Conservation (phyloP, 2,888 invertebrate genomes). For the Aspidapion aeneum region DNA sequence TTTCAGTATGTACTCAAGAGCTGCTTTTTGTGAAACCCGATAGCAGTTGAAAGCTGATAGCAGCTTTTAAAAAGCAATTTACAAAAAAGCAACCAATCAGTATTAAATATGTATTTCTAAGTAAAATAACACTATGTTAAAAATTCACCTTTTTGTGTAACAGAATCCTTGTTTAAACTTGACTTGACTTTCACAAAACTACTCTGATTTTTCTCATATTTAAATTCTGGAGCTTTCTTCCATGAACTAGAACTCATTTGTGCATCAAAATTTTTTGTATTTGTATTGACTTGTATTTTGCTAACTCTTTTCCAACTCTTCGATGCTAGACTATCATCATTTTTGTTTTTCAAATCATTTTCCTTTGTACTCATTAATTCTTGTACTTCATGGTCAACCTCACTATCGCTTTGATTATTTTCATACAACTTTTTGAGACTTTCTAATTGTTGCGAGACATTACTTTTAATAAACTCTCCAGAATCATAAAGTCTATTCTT, state of each 20-base stretch:
- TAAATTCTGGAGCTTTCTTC: constrained; percentile 12
- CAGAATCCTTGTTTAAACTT: constrained; percentile 31
- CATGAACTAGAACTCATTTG: not conserved
- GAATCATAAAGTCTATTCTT: not conserved
- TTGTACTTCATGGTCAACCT: constrained; percentile 60
- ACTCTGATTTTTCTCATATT: constrained; percentile 9
- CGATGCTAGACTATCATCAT: constrained; percentile 44
- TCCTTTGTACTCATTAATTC: constrained; percentile 49
- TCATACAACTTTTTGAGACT: constrained; percentile 47
- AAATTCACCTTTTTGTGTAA: constrained; percentile 39
- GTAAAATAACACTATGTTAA: constrained; percentile 43
- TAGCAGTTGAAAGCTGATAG: too few species aligned
- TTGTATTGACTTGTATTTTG: constrained; percentile 7
- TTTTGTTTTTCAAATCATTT: constrained; percentile 36
- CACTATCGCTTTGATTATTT: constrained; percentile 51
- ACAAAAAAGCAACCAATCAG: too few species aligned
- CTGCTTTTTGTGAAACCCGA: too few species aligned
- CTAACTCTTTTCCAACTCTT: constrained; percentile 50
- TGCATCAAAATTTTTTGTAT: not conserved
- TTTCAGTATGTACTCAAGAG: too few species aligned
- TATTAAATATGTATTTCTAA: not conserved
- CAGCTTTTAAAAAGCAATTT: too few species aligned
- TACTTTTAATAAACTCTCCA: not conserved
- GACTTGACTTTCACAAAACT: constrained; percentile 31
- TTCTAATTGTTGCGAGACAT: constrained; percentile 42